Conservation (phyloP, 2,888 invertebrate species). For the Pterostichus madidus region DNA sequence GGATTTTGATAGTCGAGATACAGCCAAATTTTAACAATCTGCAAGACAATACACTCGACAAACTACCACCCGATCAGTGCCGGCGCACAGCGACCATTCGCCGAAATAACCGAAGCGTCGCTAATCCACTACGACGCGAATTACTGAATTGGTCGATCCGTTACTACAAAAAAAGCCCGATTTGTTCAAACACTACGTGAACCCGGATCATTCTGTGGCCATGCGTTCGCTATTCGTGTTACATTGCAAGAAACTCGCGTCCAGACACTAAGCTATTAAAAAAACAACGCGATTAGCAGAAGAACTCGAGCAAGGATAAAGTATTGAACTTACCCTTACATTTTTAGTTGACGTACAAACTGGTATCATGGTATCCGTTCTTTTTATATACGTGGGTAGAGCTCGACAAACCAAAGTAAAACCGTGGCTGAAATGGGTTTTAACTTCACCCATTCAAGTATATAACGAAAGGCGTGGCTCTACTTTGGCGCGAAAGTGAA, state of each 20-base stretch:
- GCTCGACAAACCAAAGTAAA: too few relatives aligned
- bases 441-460: too few relatives aligned
- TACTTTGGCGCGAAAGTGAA: too few relatives aligned
- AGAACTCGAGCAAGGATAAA: conserved; percentile 9
- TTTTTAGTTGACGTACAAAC: background rate
- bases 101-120: background rate
- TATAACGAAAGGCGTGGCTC: too few relatives aligned
- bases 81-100: background rate
- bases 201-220: background rate
- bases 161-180: conserved; percentile 1
- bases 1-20: too few relatives aligned
- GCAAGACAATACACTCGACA: too few relatives aligned
- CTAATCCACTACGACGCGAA: conserved; percentile 5
- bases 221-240: background rate
- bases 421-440: too few relatives aligned
- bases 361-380: background rate
- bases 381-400: too few relatives aligned
- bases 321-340: background rate
- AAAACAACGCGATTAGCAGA: conserved; percentile 20
- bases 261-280: background rate
- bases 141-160: background rate
- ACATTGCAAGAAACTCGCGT: conserved; percentile 14
- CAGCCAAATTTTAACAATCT: too few relatives aligned
- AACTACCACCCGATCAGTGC: background rate
- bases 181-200: background rate